phyloP scores from a whole-genome alignment of 2,113 vertebrate genomes.

The Megatriorchis doriae region DNA sequence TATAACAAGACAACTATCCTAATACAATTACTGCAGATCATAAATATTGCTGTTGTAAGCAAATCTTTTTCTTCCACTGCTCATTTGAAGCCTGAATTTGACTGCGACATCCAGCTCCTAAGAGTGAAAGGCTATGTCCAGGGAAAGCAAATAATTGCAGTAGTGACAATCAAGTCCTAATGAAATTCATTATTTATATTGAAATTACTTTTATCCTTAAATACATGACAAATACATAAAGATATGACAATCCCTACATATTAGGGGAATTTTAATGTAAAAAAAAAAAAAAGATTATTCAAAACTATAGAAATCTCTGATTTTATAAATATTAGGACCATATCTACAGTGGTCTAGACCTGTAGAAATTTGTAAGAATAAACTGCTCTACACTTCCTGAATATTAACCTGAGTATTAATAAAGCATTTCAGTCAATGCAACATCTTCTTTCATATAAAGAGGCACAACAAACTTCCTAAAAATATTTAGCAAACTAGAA shows the following conservation, averaged over 20 bases:
- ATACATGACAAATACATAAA: neutral
- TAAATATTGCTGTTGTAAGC: neutral
- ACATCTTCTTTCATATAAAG: neutral
- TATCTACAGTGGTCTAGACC: neutral
- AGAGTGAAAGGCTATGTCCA: neutral
- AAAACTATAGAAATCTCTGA: neutral
- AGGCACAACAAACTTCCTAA: neutral
- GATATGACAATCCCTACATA: neutral
- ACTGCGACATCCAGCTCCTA: neutral
- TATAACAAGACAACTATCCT: neutral
- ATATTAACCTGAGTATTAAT: neutral
- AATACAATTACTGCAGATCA: neutral
- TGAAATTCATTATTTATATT: neutral
- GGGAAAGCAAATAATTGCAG: neutral
- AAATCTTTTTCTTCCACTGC: neutral
- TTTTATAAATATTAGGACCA: neutral
- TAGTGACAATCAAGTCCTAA: neutral
- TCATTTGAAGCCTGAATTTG: neutral
- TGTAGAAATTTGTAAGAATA: neutral
- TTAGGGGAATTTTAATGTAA: neutral
- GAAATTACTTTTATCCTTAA: slow-evolving; percentile 2
- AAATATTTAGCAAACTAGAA: neutral
- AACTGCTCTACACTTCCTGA: neutral
- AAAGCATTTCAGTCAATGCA: neutral
- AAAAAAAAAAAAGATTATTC: neutral